Conservation (phyloP, 2,888 invertebrate species). For the Coenonympha arcania region DNA sequence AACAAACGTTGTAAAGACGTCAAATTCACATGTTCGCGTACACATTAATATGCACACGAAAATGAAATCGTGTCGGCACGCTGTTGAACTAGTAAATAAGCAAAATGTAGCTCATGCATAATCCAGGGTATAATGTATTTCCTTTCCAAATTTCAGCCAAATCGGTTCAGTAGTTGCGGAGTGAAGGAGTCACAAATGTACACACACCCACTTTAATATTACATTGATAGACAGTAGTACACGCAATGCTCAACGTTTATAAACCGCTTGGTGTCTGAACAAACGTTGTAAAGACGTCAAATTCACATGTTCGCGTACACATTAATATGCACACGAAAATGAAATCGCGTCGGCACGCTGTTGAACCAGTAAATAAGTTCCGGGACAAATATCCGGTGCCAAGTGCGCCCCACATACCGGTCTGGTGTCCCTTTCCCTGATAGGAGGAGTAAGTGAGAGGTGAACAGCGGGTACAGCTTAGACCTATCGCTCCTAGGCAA, state of each 20-base stretch:
- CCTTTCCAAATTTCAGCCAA: no score
- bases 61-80: slow-evolving; percentile 52
- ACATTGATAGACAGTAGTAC: background rate
- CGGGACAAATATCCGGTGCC: slow-evolving; percentile 60
- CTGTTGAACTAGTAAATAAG: slow-evolving; percentile 61
- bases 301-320: slow-evolving; percentile 39
- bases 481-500: slow-evolving; percentile 44
- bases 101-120: no score
- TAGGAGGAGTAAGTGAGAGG: slow-evolving; percentile 29
- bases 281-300: slow-evolving; percentile 35
- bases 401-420: slow-evolving; percentile 38
- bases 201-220: no score
- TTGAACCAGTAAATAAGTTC: slow-evolving; percentile 62
- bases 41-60: slow-evolving; percentile 54
- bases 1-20: slow-evolving; percentile 33
- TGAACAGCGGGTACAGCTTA: slow-evolving; percentile 36
- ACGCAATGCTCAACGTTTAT: slow-evolving; percentile 4
- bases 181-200: no score
- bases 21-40: slow-evolving; percentile 40
- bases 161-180: no score
- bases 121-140: no score
- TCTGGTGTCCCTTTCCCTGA: slow-evolving; percentile 35
- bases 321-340: slow-evolving; percentile 58
- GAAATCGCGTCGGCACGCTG: slow-evolving; percentile 51
- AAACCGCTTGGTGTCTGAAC: slow-evolving; percentile 14